Base-by-base conservation (phyloP, 1,140 invertebrate genomes). In the Nasonia longicornis region DNA sequence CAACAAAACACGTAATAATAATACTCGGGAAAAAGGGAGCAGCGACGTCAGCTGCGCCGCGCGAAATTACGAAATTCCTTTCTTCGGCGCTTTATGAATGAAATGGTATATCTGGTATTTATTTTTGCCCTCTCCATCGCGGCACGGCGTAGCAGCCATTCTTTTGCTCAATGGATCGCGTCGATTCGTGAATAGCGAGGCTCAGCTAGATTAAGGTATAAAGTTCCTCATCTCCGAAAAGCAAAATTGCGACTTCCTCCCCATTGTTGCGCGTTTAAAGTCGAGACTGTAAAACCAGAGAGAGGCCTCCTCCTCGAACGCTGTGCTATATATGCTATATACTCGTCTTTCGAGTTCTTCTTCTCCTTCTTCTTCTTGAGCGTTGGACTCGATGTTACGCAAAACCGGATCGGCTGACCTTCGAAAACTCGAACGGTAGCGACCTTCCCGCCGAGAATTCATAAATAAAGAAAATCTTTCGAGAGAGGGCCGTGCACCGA, bases 331-430 rank as follows among this genome's bases (percentile, higher is more conserved):
- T 64, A 10, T 42, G 7, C 1, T 35, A 66, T 48, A 69, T 75
- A 81, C 80, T 16, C 80, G 74, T 72, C 69, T 35, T 63, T 52
- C 80, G 48, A 66, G 74, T 77, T 76, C 16, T 63, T 35, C 26
- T 63, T 69, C 77, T 29, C 22, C 14, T 38, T 26, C 64, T 69
- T 16, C 12, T 29, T 29, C 42, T 29, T 66, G 67, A 7, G 12
- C 63, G 52, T 75, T 38, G 35, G 58, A 16, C 64, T 14, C 11
- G 69, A 76, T 76, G 78, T 82, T 82, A 82, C 81, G 81, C 81
- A 79, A 82, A 82, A 82, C 81, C 81, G 81, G 81, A 79, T 82
- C 66, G 77, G 66, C 38, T 79, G 77, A 82, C 81, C 81, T 82
- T 82, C 77, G 77, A 76, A 76, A 79, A 82, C 20, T 82, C 81